Evolutionary conservation across 2,797 vertebrate genomes (phyloP).

Genomic region (Rachycentron canadum): DNA sequence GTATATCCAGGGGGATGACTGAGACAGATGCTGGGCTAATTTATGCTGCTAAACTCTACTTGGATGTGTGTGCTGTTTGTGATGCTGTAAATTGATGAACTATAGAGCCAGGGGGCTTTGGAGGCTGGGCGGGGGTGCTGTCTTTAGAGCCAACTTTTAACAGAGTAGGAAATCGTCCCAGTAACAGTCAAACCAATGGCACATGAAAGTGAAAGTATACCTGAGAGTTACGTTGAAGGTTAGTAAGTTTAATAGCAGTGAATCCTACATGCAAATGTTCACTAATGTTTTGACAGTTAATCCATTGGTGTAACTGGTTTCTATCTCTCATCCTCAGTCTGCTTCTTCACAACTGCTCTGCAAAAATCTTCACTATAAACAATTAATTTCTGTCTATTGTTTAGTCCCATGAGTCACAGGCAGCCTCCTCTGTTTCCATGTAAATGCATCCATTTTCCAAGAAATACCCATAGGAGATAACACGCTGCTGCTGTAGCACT

Average conservation of each 20-base stretch:
- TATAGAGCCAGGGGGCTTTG: background rate
- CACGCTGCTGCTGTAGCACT: background rate
- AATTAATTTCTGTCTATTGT: too few species aligned
- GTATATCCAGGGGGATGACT: background rate
- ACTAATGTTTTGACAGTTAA: background rate
- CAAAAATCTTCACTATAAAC: background rate
- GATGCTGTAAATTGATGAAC: conserved; percentile 44
- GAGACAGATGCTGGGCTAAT: conserved; percentile 48
- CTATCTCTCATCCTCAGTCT: too few species aligned
- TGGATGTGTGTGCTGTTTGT: conserved; percentile 33
- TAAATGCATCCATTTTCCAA: background rate
- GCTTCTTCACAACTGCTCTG: background rate
- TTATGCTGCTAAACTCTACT: conserved; percentile 43
- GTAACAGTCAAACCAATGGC: background rate
- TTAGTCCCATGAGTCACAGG: too few species aligned
- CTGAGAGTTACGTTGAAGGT: background rate
- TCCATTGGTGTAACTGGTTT: too few species aligned
- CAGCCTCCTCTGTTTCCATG: too few species aligned
- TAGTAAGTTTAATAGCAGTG: conserved; percentile 8
- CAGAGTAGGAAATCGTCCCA: conserved; percentile 19
- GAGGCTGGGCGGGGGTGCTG: background rate
- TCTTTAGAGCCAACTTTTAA: conserved; percentile 21
- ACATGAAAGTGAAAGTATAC: background rate
- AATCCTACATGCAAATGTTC: too few species aligned
- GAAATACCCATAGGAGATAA: background rate